Evolutionary conservation across 2,113 vertebrate genomes (phyloP).

Genomic region (Istiophorus platypterus): DNA sequence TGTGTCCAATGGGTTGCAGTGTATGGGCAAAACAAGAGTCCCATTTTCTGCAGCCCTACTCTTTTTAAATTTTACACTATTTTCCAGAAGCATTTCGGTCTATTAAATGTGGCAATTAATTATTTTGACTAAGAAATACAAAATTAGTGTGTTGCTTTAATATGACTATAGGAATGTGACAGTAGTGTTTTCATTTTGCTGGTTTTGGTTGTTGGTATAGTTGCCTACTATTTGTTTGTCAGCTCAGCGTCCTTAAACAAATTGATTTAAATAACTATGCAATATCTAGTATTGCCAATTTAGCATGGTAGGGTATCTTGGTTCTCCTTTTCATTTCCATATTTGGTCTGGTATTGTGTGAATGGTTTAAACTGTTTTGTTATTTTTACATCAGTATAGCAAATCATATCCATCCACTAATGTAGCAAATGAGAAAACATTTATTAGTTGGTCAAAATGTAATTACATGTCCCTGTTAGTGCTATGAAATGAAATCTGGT

Average conservation of each 20-base stretch:
- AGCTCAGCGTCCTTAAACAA: neutral
- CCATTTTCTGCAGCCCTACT: no score
- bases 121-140: no score
- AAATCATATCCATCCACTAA: constrained; percentile 39
- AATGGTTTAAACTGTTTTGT: constrained; percentile 13
- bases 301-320: constrained; percentile 21
- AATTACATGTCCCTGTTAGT: neutral
- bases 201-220: neutral
- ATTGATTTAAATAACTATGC: neutral
- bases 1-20: no score
- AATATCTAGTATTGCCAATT: constrained; percentile 12
- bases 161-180: no score
- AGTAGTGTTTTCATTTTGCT: no score
- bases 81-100: no score
- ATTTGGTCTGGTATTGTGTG: constrained; percentile 19
- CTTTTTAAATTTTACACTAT: no score
- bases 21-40: no score
- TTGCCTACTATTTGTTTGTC: neutral
- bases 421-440: constrained; percentile 51
- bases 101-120: no score
- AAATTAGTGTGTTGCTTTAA: no score
- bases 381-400: neutral
- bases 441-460: constrained; percentile 9
- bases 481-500: neutral
- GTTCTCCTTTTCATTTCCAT: constrained; percentile 24